Percentiles rank a stretch among this genome's conserved stretches.
Conservation (phyloP, 2,888 invertebrate genomes). For the Clostera curtula region DNA sequence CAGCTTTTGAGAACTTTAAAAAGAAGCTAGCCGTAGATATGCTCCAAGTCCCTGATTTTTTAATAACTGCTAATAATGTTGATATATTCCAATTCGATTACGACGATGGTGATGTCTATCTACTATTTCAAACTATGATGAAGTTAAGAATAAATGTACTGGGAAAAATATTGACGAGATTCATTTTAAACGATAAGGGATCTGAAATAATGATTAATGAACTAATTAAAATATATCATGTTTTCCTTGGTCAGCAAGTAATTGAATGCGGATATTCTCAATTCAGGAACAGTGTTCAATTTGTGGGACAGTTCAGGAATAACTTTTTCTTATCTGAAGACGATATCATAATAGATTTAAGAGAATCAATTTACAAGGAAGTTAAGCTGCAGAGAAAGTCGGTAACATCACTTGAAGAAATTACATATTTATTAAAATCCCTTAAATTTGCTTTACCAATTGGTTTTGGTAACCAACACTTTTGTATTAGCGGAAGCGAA, state of each 20-base stretch:
- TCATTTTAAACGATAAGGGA: constrained; percentile 1
- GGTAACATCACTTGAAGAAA: background rate
- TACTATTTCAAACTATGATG: background rate
- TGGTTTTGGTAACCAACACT: constrained; percentile 13
- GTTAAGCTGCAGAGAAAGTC: constrained; percentile 3
- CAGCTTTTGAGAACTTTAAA: constrained; percentile 9
- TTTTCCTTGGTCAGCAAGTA: constrained; percentile 1
- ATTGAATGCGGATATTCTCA: background rate
- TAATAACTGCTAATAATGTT: constrained; percentile 2
- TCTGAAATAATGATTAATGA: constrained; percentile 1
- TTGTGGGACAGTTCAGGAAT: constrained; percentile 1
- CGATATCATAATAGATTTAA: constrained; percentile 7
- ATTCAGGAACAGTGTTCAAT: background rate
- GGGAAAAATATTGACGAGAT: constrained; percentile 2
- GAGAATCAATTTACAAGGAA: constrained; percentile 7
- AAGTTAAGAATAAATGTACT: constrained; percentile 1
- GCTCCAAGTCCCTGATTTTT: background rate
- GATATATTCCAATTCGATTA: constrained; percentile 3
- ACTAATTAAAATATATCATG: constrained; percentile 2
- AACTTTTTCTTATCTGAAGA: constrained; percentile 9
- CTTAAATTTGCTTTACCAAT: constrained; percentile 12
- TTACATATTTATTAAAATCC: constrained; percentile 4
- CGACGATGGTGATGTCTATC: constrained; percentile 1
- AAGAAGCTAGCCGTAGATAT: too few relatives aligned
- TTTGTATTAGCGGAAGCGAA: constrained; percentile 8